A percentile compares a stretch with the other conserved stretches of the same genome.
Evolutionary conservation across 2,888 invertebrate genomes (phyloP).

Genomic region (Eurois occulta): DNA sequence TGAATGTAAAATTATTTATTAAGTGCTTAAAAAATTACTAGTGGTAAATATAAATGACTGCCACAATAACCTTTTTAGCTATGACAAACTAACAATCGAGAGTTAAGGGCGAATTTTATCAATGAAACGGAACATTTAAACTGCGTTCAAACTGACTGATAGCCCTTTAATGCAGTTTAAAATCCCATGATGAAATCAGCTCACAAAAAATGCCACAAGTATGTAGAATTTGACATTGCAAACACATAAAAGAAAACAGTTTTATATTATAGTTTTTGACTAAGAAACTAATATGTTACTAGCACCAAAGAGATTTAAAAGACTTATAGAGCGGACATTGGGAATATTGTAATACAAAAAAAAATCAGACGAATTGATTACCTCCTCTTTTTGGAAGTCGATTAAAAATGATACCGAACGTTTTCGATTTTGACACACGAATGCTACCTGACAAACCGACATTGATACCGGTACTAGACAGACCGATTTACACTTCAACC

Average conservation of each 20-base stretch:
- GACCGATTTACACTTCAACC: too few relatives aligned
- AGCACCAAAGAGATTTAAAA: too few relatives aligned
- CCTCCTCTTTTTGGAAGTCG: too few relatives aligned
- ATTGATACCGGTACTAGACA: too few relatives aligned
- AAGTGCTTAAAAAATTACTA: not conserved
- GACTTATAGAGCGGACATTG: too few relatives aligned
- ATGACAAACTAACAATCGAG: not conserved
- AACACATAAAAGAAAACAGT: not conserved
- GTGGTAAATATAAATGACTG: not conserved
- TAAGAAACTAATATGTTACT: not conserved
- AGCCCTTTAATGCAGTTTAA: not conserved
- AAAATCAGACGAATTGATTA: too few relatives aligned
- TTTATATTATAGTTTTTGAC: not conserved
- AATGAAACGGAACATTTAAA: not conserved
- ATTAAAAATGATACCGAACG: too few relatives aligned
- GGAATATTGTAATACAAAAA: too few relatives aligned
- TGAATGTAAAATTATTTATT: not conserved
- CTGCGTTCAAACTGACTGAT: not conserved
- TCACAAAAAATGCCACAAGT: not conserved
- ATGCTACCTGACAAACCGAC: too few relatives aligned
- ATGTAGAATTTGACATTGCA: not conserved
- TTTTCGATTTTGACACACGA: too few relatives aligned
- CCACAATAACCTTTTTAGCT: not conserved
- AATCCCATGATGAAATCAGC: not conserved
- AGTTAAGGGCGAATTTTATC: not conserved